Percentiles rank a stretch among this genome's conserved stretches.
These are phyloP conservation scores for Eupsittula cactorum DNA, from an alignment of 2,113 vertebrate species.

Conservation along the genomic window DNA sequence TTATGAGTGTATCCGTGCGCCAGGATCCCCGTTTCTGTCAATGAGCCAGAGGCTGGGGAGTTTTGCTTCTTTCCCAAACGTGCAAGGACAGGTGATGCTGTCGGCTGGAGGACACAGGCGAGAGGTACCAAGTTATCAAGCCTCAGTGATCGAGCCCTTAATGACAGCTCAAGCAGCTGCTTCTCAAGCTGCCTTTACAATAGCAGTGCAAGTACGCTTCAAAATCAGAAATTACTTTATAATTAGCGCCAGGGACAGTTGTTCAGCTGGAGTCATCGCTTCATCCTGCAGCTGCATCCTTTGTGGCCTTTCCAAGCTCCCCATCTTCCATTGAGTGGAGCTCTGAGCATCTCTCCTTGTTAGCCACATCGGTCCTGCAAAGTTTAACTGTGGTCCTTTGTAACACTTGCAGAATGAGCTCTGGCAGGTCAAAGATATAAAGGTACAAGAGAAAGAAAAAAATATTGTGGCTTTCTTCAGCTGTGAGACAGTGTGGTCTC, in stretches of 20 bases:
- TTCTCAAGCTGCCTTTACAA: neutral
- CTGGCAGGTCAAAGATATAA: neutral
- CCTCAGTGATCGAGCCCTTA: rapidly evolving
- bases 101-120: rapidly evolving
- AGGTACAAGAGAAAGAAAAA: neutral
- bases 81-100: rapidly evolving
- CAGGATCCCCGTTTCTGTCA: neutral
- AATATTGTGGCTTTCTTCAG: neutral
- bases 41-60: rapidly evolving
- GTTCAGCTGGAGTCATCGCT: no score
- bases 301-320: neutral
- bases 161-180: neutral
- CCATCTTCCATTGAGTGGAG: neutral
- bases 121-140: rapidly evolving
- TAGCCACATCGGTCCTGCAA: neutral
- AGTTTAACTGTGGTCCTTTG: no score
- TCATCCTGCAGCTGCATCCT: neutral
- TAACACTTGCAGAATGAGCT: neutral
- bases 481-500: rapidly evolving
- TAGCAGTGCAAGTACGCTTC: neutral
- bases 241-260: neutral
- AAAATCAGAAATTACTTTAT: neutral
- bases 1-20: neutral
- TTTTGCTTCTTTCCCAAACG: rapidly evolving
- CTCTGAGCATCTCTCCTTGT: neutral